These are phyloP conservation scores for Prolemur simus DNA, from an alignment of 2,113 vertebrate species.

Conservation along the genomic window DNA sequence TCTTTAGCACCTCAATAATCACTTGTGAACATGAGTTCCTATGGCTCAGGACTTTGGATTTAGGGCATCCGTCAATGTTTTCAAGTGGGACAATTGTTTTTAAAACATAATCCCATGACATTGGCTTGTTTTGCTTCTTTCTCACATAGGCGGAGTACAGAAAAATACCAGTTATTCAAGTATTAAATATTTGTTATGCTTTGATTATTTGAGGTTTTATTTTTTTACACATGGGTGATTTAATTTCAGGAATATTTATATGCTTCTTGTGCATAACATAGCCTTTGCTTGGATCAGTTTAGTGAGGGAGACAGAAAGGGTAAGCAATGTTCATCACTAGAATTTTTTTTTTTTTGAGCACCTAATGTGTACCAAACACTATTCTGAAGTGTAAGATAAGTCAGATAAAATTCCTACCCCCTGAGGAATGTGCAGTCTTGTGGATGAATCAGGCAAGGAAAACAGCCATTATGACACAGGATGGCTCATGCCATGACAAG, in stretches of 20 bases:
- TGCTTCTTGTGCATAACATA: background rate
- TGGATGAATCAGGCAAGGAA: background rate
- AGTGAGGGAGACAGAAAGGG: background rate
- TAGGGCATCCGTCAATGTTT: background rate
- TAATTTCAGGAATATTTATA: conserved; percentile 31
- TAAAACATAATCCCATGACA: background rate
- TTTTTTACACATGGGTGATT: background rate
- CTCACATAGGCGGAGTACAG: background rate
- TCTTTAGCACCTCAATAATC: background rate
- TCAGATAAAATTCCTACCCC: background rate
- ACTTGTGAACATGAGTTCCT: background rate
- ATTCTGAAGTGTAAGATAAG: background rate
- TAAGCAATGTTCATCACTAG: conserved; percentile 2
- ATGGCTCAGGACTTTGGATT: background rate
- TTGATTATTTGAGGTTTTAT: background rate
- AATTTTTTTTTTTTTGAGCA: background rate
- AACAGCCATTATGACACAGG: background rate
- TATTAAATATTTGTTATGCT: conserved; percentile 14
- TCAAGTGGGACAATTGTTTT: background rate
- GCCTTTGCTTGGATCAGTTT: background rate
- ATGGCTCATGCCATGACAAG: background rate
- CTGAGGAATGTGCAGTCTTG: background rate
- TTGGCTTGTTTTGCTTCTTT: conserved; percentile 40
- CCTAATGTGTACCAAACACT: background rate
- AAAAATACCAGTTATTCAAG: background rate